Base-by-base conservation (phyloP, 2,113 vertebrate species). In the Sigmodon hispidus region DNA sequence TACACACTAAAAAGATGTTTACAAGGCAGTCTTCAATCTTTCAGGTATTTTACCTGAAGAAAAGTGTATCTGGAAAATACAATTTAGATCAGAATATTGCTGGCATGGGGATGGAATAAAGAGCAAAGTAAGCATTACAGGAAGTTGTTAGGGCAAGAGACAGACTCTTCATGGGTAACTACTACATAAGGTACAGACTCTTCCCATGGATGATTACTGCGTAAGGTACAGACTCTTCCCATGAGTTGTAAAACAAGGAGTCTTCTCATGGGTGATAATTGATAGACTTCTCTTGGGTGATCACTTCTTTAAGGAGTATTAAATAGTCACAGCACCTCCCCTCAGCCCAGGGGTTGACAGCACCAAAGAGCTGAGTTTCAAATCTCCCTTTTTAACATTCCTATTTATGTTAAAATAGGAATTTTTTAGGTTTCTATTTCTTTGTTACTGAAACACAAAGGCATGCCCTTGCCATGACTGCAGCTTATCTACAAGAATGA, bases 41-140 rank as follows among this genome's bases (percentile, higher is more conserved):
- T 36, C 63, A 52, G 34, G 87, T 43, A 83, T 45, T 93, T 89
- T 72, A 79, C 52, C 93, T 73, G 19, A 7, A 36, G 73, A 40
- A 87, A 93, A 55, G 19, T 22, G 9, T 52, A 83, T n/a, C 26
- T 84, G 63, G 45, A 93, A 93, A 91, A 86, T 55, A 94, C 86
- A 89, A 63, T 63, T 67, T 87, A 55, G 48, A 19, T 69, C 59
- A 88, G n/a, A 90, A 22, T 31, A 57, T 92, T 79, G 79, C 3
- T 87, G 5, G 40, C 26, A 36, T 87, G 22, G 57, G 57, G 88
- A 65, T 61, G 69, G 61, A 61, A 36, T 52, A 63, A 67, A 69
- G 88, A 72, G n/a, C 63, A 57, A 36, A 22, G 2, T 16, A 80
- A 61, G 61, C 52, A 48, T 16, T 77, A 55, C 81, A 88, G 34